A percentile compares a stretch with the other conserved stretches of the same genome.
Conservation (phyloP, 2,888 invertebrate species). For the Xylota sylvarum region DNA sequence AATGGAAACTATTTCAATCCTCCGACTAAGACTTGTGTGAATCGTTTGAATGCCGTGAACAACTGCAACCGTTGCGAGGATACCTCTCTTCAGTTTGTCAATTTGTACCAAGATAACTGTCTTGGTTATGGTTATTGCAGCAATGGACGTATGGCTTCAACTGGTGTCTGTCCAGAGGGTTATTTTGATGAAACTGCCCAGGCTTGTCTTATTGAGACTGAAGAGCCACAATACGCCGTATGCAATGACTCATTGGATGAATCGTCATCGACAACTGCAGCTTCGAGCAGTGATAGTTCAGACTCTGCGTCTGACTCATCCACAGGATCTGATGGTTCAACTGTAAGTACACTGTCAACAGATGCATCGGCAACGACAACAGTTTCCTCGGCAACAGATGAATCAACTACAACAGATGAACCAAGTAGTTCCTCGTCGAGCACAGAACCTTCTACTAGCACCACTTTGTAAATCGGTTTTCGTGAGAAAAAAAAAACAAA, state of each 20-base stretch:
- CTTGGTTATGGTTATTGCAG: conserved; percentile 78
- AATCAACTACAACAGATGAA: background rate
- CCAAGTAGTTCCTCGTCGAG: background rate
- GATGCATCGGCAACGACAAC: too few relatives aligned
- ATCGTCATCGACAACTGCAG: background rate
- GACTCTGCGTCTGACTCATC: background rate
- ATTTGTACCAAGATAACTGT: conserved; percentile 78
- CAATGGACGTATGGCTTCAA: conserved; percentile 74
- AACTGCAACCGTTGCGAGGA: conserved; percentile 80
- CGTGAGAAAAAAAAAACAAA: background rate
- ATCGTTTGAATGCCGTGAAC: conserved; percentile 78
- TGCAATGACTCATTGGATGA: conserved; percentile 62
- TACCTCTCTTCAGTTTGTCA: conserved; percentile 78
- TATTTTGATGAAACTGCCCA: conserved; percentile 78
- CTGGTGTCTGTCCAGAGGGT: conserved; percentile 71
- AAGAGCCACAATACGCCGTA: conserved; percentile 78
- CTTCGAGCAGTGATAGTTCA: background rate
- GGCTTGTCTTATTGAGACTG: conserved; percentile 57
- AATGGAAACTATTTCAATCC: conserved; percentile 77
- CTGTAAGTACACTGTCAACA: background rate
- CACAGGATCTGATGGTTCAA: background rate
- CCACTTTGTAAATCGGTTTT: background rate
- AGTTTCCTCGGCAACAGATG: too few relatives aligned
- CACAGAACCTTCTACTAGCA: background rate
- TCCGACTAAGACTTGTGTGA: conserved; percentile 73